phyloP scores from a whole-genome alignment of 2,888 invertebrate species.

The Stegophylla sp. region DNA sequence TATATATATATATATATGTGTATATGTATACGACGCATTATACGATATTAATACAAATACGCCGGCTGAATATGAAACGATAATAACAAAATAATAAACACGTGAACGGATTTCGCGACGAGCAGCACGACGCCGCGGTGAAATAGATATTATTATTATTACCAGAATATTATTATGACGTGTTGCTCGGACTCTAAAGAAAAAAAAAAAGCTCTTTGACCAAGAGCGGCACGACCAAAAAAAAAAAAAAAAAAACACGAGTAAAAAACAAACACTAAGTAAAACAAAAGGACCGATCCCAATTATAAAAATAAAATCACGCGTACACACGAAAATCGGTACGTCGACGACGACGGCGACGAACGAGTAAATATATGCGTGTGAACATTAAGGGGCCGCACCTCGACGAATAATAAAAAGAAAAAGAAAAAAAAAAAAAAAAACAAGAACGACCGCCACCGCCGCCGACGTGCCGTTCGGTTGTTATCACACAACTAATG shows the following conservation, averaged over 20 bases:
- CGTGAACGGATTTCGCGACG: conserved; percentile 52
- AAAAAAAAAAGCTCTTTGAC: conserved; percentile 4
- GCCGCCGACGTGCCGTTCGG: too few relatives aligned
- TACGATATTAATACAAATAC: background rate
- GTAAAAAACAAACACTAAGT: background rate
- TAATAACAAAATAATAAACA: conserved; percentile 21
- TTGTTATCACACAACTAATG: conserved; percentile 59
- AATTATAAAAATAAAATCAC: conserved; percentile 49
- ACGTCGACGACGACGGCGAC: conserved; percentile 4
- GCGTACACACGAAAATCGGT: conserved; percentile 20
- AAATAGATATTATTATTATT: conserved; percentile 39
- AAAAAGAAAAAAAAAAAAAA: conserved; percentile 18
- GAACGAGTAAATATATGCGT: conserved; percentile 55
- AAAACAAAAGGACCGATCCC: conserved; percentile 54
- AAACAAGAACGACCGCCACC: conserved; percentile 42
- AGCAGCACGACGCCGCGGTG: background rate
- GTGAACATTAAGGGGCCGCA: conserved; percentile 57
- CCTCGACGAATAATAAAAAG: conserved; percentile 37
- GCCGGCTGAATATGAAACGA: conserved; percentile 21
- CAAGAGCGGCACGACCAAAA: conserved; percentile 4
- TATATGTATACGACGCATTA: background rate
- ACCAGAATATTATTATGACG: conserved; percentile 22
- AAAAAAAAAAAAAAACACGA: background rate
- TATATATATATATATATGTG: background rate
- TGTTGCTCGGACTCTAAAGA: background rate